Conservation (phyloP, 2,113 vertebrate species). For the Aix galericulata region DNA sequence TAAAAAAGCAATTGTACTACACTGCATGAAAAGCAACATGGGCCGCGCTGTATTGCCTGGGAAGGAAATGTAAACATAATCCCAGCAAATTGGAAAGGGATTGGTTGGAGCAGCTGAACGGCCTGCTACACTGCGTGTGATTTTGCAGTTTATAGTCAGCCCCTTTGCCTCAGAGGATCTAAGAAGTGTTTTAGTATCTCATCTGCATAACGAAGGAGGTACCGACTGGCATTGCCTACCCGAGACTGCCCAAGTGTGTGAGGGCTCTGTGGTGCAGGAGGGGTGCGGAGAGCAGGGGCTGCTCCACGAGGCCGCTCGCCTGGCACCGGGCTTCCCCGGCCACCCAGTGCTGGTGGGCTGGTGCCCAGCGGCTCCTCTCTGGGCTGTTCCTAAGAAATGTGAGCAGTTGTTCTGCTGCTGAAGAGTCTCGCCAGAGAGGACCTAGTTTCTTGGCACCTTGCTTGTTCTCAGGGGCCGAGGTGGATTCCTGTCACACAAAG, state of each 20-base stretch:
- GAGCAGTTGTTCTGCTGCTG: neutral
- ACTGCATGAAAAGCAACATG: neutral
- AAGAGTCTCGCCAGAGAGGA: neutral
- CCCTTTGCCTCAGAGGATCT: neutral
- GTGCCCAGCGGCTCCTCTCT: neutral
- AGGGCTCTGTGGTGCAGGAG: neutral
- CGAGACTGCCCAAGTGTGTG: neutral
- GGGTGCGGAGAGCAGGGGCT: neutral
- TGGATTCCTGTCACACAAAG: neutral
- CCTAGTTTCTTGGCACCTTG: neutral
- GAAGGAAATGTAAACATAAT: constrained; percentile 10
- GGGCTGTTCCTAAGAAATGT: neutral
- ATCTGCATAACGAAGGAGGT: constrained; percentile 34
- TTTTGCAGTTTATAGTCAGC: constrained; percentile 4
- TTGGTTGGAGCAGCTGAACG: neutral
- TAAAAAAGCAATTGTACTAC: neutral
- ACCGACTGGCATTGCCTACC: constrained; percentile 22
- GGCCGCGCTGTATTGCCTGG: neutral
- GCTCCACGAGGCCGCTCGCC: neutral
- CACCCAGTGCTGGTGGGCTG: neutral
- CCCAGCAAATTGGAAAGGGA: neutral
- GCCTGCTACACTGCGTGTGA: neutral
- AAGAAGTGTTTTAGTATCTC: neutral
- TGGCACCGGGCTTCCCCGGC: neutral
- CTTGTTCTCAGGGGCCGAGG: neutral